Conservation (phyloP, 2,888 invertebrate genomes). For the Drosophila prolongata region DNA sequence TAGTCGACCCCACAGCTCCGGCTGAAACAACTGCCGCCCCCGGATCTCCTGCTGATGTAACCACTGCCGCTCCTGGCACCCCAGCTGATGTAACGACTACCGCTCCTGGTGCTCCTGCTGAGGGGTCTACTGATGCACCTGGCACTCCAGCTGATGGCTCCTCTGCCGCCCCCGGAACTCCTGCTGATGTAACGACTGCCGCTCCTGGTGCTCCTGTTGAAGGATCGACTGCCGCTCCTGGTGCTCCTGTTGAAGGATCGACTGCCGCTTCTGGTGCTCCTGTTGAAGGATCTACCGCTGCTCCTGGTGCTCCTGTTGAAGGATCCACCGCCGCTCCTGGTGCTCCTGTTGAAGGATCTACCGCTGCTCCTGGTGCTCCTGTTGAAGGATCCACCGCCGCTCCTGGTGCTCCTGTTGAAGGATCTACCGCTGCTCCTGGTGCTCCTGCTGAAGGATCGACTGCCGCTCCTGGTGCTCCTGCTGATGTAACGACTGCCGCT, state of each 20-base stretch:
- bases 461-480: constrained; percentile 31
- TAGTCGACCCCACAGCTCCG: constrained; percentile 32
- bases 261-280: neutral
- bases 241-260: neutral
- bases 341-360: constrained; percentile 23
- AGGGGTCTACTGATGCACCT: constrained; percentile 28
- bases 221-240: constrained; percentile 15
- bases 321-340: constrained; percentile 24
- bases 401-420: constrained; percentile 23
- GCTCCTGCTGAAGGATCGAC: constrained; percentile 27
- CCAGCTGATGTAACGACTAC: constrained; percentile 15
- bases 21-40: constrained; percentile 26
- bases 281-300: neutral
- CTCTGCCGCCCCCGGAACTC: constrained; percentile 9
- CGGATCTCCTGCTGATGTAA: constrained; percentile 21
- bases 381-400: constrained; percentile 20
- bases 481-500: neutral
- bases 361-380: constrained; percentile 22
- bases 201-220: constrained; percentile 30
- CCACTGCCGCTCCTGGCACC: constrained; percentile 18
- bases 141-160: constrained; percentile 13
- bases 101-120: constrained; percentile 33
- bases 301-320: constrained; percentile 18
- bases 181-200: constrained; percentile 17
- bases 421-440: constrained; percentile 31